These are phyloP conservation scores for Hydraecia micacea DNA, from an alignment of 2,888 invertebrate genomes.

Conservation along the genomic window DNA sequence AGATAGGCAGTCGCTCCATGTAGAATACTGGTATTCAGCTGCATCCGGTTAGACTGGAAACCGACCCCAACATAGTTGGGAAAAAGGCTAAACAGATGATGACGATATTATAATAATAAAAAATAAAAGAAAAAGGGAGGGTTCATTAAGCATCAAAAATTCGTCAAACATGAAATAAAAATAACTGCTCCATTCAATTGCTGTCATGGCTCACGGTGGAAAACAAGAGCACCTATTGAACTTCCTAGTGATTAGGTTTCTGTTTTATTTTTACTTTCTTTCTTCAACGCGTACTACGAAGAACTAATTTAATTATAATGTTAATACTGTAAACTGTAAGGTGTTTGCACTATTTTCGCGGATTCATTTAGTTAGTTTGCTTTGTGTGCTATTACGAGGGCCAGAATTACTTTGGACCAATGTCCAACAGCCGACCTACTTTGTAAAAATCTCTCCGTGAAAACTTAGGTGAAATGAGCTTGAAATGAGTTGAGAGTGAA, in stretches of 20 bases:
- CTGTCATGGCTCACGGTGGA: slow-evolving; percentile 74
- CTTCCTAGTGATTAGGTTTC: slow-evolving; percentile 82
- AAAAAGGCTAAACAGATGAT: no score
- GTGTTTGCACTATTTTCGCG: background rate
- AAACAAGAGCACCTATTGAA: slow-evolving; percentile 79
- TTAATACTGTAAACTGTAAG: slow-evolving; percentile 35
- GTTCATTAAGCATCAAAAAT: background rate
- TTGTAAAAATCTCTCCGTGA: background rate
- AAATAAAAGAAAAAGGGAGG: background rate
- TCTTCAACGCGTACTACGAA: slow-evolving; percentile 58
- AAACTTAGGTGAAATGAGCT: background rate
- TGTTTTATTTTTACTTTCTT: slow-evolving; percentile 72
- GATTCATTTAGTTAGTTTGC: background rate
- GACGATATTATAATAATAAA: no score
- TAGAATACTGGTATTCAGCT: no score
- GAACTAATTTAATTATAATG: slow-evolving; percentile 48
- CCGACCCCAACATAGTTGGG: no score
- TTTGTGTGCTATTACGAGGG: background rate
- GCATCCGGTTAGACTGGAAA: no score
- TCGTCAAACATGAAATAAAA: background rate
- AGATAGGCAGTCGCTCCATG: no score
- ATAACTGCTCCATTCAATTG: slow-evolving; percentile 66
- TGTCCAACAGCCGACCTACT: background rate
- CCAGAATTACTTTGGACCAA: background rate
- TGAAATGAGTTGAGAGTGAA: background rate